These are phyloP conservation scores for Knipowitschia caucasica DNA, from an alignment of 2,797 vertebrate species.

Conservation along the genomic window DNA sequence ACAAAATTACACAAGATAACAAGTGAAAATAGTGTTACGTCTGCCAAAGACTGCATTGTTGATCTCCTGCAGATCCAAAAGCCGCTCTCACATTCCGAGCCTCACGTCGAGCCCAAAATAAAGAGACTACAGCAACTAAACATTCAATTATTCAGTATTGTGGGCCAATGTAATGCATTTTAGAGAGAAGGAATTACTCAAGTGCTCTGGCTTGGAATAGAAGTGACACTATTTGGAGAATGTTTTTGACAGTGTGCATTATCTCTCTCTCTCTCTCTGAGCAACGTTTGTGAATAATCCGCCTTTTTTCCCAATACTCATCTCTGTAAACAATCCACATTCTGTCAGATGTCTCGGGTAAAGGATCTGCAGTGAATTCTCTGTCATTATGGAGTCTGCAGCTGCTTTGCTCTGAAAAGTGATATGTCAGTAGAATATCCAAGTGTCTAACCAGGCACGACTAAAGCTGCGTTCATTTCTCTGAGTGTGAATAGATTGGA, in stretches of 20 bases:
- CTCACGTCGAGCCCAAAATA: constrained; percentile 14
- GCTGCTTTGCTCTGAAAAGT: constrained; percentile 31
- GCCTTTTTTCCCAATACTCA: constrained; percentile 12
- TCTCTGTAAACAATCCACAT: constrained; percentile 31
- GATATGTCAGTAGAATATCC: constrained; percentile 45
- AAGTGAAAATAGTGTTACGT: no score
- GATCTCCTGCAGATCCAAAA: neutral
- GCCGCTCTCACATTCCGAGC: constrained; percentile 11
- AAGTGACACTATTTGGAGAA: neutral
- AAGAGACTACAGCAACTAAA: constrained; percentile 9
- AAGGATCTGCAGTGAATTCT: constrained; percentile 40
- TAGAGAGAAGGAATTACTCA: neutral
- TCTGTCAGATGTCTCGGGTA: constrained; percentile 15
- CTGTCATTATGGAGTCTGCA: constrained; percentile 21
- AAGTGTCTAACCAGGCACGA: constrained; percentile 47
- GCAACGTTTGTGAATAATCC: constrained; percentile 10
- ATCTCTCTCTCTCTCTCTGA: constrained; percentile 11
- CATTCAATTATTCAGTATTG: constrained; percentile 36
- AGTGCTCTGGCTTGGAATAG: neutral
- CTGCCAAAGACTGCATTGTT: neutral
- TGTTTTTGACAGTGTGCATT: neutral
- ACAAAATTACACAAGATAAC: neutral
- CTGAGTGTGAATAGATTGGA: constrained; percentile 36
- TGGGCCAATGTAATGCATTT: constrained; percentile 6
- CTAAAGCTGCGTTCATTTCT: constrained; percentile 40